phyloP scores from a whole-genome alignment of 1,140 invertebrate genomes.

The Calosoma granatense region DNA sequence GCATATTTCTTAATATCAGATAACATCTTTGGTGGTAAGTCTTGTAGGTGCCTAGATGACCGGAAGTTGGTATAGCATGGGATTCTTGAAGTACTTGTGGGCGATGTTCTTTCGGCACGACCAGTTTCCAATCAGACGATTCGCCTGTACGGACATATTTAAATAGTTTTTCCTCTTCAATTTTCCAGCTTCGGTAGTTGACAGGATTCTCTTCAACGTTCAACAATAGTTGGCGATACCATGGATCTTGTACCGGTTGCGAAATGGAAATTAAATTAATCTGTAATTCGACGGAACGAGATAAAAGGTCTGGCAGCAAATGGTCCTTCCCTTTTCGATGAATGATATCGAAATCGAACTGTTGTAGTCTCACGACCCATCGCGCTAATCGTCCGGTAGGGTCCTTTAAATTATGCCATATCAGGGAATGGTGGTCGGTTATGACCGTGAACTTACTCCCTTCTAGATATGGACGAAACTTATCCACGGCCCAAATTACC shows the following conservation, averaged over 20 bases:
- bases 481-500: slow-evolving; percentile 32
- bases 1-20: no score
- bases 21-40: slow-evolving; percentile 15
- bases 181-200: slow-evolving; percentile 14
- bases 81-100: slow-evolving; percentile 15
- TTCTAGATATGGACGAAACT: slow-evolving; percentile 27
- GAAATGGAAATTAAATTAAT: slow-evolving; percentile 1
- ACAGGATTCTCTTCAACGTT: slow-evolving; percentile 13
- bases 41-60: slow-evolving; percentile 22
- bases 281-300: slow-evolving; percentile 16
- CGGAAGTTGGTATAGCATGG: slow-evolving; percentile 19
- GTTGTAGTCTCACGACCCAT: no score
- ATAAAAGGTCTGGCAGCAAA: no score
- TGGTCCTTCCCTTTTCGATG: no score
- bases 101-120: slow-evolving; percentile 15
- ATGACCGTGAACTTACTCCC: slow-evolving; percentile 28
- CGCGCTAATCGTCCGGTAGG: no score
- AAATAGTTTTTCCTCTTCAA: slow-evolving; percentile 11
- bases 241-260: slow-evolving; percentile 8
- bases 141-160: slow-evolving; percentile 1
- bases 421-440: no score
- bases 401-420: no score
- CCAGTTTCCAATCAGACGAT: slow-evolving; percentile 18
- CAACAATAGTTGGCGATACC: slow-evolving; percentile 11
- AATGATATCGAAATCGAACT: no score